Evolutionary conservation across 2,888 invertebrate genomes (phyloP).

Genomic region (Cistogaster globosa): DNA sequence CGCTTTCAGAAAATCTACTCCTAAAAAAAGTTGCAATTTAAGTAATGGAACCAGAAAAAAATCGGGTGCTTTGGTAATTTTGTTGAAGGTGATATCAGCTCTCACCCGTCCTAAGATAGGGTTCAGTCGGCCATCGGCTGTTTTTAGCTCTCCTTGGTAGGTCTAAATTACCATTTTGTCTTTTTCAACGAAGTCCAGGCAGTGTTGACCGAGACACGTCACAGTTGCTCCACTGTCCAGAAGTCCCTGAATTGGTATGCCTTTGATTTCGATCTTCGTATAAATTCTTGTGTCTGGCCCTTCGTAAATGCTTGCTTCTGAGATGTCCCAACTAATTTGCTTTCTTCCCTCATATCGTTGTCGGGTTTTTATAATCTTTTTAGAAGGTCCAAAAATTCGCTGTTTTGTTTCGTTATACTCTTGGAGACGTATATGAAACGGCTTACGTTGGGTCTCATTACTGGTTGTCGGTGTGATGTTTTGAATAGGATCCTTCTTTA

Average conservation of each 20-base stretch:
- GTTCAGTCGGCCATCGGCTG: neutral
- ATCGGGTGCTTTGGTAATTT: neutral
- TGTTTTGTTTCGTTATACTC: neutral
- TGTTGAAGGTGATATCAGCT: neutral
- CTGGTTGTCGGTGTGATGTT: neutral
- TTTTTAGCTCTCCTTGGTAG: neutral
- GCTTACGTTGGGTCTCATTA: neutral
- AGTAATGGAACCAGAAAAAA: neutral
- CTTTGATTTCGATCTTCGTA: neutral
- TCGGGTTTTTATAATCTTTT: neutral
- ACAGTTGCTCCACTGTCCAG: conserved; percentile 22
- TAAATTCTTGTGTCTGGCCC: neutral
- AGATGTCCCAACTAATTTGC: neutral
- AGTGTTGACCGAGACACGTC: neutral
- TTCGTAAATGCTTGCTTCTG: neutral
- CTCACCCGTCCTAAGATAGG: neutral
- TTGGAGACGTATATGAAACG: neutral
- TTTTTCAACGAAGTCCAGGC: neutral
- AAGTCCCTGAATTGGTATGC: neutral
- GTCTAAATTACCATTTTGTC: neutral
- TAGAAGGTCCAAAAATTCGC: neutral
- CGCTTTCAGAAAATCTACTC: neutral
- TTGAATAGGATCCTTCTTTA: neutral
- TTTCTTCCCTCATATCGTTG: neutral
- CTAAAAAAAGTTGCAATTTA: neutral